Evolutionary conservation across 2,797 vertebrate species (phyloP), one percentile per base, ranked within the genome.

Genomic region (Chanos chanos): DNA sequence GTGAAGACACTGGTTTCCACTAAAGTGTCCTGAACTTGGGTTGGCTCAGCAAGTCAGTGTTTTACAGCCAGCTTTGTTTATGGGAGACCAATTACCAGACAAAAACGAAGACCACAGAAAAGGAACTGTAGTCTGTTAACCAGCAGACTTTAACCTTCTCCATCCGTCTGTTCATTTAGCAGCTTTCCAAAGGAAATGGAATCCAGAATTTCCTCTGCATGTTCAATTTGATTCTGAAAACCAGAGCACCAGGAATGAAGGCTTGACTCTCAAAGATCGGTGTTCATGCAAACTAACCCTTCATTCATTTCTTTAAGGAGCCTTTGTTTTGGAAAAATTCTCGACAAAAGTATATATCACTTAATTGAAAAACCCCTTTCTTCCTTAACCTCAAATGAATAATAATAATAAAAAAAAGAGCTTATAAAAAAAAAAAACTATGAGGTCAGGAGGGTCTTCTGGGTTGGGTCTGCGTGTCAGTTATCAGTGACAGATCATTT

Each of bases 1-100:
- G 31, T 66, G 43, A 25, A 49, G 47, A 45, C 41, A 16, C n/a
- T n/a, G n/a, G n/a, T 37, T 66, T 36, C 61, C 49, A 28, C 34
- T 18, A 16, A 31, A 50, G 6, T 13, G 19, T 33, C 27, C n/a
- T 40, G 13, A 18, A 19, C 21, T 53, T 22, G 43, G n/a, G 57
- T 51, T 22, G 16, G 44, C 21, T 47, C 27, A 19, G 15, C 12
- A 8, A 39, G 50, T 54, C 34, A 40, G 19, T 61, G n/a, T 3
- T 0, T 6, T 39, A 57, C 40, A 34, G 48, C 33, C 37, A 22
- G 51, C 9, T 24, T 54, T 50, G 44, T 57, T 57, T 68, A 19
- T 21, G 55, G 28, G 49, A 51, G 31, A 56, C 34, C 52, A 34
- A 33, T 6, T 27, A 18, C 19, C 27, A 47, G 18, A 40, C 30